phyloP scores from a whole-genome alignment of 1,140 invertebrate genomes.

The Philopotamus ludificatus region DNA sequence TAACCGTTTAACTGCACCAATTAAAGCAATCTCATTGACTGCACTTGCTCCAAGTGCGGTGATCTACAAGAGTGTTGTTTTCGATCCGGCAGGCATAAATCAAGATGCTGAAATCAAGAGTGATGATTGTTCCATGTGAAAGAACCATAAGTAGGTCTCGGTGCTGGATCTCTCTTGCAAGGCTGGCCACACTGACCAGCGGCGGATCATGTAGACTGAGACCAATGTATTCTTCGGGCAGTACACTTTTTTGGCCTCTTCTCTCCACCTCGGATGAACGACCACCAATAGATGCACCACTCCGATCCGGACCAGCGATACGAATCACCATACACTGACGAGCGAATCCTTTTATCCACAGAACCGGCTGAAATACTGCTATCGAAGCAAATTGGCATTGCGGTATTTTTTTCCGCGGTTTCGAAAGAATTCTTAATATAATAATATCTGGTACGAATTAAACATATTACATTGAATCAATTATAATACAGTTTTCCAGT shows the following conservation, averaged over 20 bases:
- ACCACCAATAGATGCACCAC: background rate
- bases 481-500: background rate
- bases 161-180: constrained; percentile 18
- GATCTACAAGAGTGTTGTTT: too few relatives aligned
- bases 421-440: background rate
- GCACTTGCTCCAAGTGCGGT: too few relatives aligned
- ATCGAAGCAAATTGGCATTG: background rate
- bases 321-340: background rate
- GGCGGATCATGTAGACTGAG: constrained; percentile 30
- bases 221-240: constrained; percentile 30
- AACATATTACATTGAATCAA: background rate
- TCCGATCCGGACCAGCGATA: background rate
- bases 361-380: background rate
- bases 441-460: background rate
- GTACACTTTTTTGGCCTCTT: constrained; percentile 8
- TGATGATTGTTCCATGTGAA: constrained; percentile 19
- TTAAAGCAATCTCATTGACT: too few relatives aligned
- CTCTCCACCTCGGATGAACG: constrained; percentile 1
- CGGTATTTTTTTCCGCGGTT: background rate
- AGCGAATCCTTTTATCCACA: background rate
- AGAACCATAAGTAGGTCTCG: constrained; percentile 23
- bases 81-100: too few relatives aligned
- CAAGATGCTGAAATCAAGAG: constrained; percentile 24
- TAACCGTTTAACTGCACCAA: too few relatives aligned
- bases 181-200: constrained; percentile 7